Conservation (phyloP, 1,140 invertebrate genomes). For the Cotesia glomerata region DNA sequence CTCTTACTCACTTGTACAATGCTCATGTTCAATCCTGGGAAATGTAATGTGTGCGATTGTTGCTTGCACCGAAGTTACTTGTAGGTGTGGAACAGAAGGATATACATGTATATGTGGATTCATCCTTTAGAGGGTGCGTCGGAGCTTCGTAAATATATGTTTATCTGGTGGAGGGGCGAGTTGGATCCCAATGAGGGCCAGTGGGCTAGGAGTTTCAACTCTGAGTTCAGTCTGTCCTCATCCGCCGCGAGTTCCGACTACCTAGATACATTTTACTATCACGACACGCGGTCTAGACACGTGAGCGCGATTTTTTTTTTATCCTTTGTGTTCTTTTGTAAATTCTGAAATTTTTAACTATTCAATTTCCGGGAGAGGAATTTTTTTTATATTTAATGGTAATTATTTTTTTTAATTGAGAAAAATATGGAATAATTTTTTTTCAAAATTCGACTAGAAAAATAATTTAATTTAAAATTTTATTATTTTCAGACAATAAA, state of each 20-base stretch:
- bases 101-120: neutral
- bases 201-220: conserved; percentile 29
- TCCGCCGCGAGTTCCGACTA: conserved; percentile 22
- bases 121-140: neutral
- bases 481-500: no score
- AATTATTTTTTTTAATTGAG: no score
- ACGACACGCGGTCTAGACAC: neutral
- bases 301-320: neutral
- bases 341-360: neutral
- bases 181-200: conserved; percentile 23
- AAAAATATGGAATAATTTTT: no score
- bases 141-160: neutral
- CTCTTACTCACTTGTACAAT: no score
- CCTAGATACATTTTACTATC: neutral
- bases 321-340: neutral
- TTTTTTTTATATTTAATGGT: no score
- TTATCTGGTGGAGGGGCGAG: neutral
- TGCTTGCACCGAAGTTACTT: neutral
- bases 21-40: no score
- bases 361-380: no score
- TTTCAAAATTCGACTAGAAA: no score
- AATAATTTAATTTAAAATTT: no score
- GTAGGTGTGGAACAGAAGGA: neutral
- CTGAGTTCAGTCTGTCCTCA: conserved; percentile 25
- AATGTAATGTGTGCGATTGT: no score